A percentile compares a stretch with the other conserved stretches of the same genome.
These are phyloP conservation scores for Ganaspis sp. DNA, from an alignment of 1,140 invertebrate species.

Conservation along the genomic window DNA sequence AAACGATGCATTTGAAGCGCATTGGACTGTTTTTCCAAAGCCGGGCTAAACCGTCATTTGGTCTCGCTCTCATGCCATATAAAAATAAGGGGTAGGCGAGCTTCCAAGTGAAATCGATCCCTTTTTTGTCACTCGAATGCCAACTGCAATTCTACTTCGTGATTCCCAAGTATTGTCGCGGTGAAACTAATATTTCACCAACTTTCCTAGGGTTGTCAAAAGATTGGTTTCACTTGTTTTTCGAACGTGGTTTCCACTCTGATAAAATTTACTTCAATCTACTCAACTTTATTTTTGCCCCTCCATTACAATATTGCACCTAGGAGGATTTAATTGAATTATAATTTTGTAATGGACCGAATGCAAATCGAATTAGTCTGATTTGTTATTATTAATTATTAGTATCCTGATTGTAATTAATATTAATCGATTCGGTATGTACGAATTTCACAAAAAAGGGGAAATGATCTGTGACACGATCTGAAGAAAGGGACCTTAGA, in stretches of 20 bases:
- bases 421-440: no score
- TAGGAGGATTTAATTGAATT: no score
- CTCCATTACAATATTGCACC: no score
- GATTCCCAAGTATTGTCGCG: constrained; percentile 10
- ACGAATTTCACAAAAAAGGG: no score
- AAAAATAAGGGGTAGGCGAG: constrained; percentile 26
- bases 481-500: no score
- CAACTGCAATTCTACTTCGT: constrained; percentile 19
- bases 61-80: constrained; percentile 24
- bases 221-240: constrained; percentile 15
- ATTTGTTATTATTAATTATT: no score
- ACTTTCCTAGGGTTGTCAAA: constrained; percentile 3
- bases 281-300: background rate
- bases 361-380: no score
- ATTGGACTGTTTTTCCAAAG: constrained; percentile 22
- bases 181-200: constrained; percentile 13
- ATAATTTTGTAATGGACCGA: no score
- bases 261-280: background rate
- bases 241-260: background rate
- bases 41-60: constrained; percentile 28
- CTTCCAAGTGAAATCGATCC: constrained; percentile 31
- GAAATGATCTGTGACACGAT: no score
- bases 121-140: constrained; percentile 19
- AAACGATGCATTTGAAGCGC: constrained; percentile 24
- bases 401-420: no score